phyloP scores from a whole-genome alignment of 2,888 invertebrate genomes.

The Geophilus truncorum region DNA sequence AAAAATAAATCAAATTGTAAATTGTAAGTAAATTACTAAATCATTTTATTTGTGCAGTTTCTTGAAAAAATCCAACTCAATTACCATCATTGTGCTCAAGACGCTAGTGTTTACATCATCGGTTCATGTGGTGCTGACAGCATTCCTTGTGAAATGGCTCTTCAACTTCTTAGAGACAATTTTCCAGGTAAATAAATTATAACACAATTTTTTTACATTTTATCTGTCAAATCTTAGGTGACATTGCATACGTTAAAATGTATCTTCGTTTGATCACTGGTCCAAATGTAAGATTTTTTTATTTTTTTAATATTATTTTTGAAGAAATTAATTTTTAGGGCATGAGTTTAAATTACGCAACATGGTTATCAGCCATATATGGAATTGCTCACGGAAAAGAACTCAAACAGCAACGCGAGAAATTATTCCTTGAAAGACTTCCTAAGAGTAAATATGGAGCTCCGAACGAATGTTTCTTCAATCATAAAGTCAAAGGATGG shows the following conservation, averaged over 20 bases:
- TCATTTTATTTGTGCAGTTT: slow-evolving; percentile 54
- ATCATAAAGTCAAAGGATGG: slow-evolving; percentile 54
- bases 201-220: too few relatives aligned
- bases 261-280: not conserved
- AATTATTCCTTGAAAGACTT: slow-evolving; percentile 61
- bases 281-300: not conserved
- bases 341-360: slow-evolving; percentile 70
- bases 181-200: too few relatives aligned
- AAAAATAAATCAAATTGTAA: not conserved
- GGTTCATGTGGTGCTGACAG: slow-evolving; percentile 93
- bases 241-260: not conserved
- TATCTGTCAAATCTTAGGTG: too few relatives aligned
- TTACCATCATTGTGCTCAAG: slow-evolving; percentile 67
- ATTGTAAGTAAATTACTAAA: not conserved
- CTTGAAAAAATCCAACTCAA: slow-evolving; percentile 78
- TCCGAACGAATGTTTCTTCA: slow-evolving; percentile 42
- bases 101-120: slow-evolving; percentile 76
- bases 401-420: slow-evolving; percentile 59
- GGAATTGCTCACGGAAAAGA: slow-evolving; percentile 64
- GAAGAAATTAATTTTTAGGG: too few relatives aligned
- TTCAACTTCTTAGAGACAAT: slow-evolving; percentile 67
- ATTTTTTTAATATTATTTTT: too few relatives aligned
- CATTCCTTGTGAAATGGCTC: slow-evolving; percentile 84
- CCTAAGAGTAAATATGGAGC: slow-evolving; percentile 48
- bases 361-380: slow-evolving; percentile 82